These are phyloP conservation scores for Gallirallus australis DNA, from an alignment of 2,797 vertebrate species.

Conservation along the genomic window DNA sequence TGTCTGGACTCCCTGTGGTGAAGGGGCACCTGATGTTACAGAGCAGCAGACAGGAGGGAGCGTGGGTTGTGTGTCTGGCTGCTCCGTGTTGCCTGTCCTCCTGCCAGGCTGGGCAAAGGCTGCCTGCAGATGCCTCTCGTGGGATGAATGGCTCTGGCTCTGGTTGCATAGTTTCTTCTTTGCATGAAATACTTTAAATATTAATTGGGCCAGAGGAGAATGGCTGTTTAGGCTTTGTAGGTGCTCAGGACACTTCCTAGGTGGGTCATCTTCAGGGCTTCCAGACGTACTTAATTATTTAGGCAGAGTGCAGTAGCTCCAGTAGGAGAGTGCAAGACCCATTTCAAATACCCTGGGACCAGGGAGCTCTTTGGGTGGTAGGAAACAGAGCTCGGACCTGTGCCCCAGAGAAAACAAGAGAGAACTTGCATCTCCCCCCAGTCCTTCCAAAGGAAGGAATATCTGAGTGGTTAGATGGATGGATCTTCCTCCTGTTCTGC, in stretches of 20 bases:
- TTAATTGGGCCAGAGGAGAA: not conserved
- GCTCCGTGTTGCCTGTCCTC: rapidly evolving
- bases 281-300: not conserved
- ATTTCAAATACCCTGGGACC: not conserved
- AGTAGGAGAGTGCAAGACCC: not conserved
- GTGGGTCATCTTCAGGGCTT: not conserved
- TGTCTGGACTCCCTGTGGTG: rapidly evolving
- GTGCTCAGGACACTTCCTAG: not conserved
- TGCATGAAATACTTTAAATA: not conserved
- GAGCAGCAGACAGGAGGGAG: not conserved
- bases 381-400: not conserved
- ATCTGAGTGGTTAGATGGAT: not conserved
- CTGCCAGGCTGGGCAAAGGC: not conserved
- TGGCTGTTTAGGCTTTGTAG: not conserved
- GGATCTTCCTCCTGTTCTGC: not conserved
- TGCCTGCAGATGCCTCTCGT: not conserved
- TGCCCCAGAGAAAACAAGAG: not conserved
- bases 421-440: not conserved
- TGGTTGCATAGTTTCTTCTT: not conserved
- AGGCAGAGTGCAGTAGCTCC: not conserved
- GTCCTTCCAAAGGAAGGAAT: not conserved
- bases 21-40: rapidly evolving
- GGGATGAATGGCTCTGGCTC: not conserved
- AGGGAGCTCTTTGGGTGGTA: not conserved
- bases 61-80: rapidly evolving